Evolutionary conservation across 2,797 vertebrate genomes (phyloP).

Genomic region (Oceanodroma leucorhoa): DNA sequence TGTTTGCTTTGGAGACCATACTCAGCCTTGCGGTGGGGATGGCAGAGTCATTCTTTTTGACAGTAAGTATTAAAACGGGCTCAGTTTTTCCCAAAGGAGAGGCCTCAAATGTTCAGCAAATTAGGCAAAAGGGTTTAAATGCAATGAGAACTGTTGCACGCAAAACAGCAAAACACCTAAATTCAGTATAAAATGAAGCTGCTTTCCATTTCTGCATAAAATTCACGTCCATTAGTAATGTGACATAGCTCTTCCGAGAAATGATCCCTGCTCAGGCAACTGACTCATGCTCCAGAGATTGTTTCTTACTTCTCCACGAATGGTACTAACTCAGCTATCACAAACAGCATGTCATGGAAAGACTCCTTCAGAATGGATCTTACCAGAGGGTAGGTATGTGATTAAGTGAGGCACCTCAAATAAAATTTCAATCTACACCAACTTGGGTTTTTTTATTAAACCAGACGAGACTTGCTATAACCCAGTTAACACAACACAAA

Average conservation of each 20-base stretch:
- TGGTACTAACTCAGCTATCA: background rate
- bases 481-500: background rate
- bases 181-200: background rate
- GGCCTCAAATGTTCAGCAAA: background rate
- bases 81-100: conserved; percentile 15
- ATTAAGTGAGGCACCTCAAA: background rate
- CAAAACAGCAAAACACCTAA: background rate
- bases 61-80: conserved; percentile 80
- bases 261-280: background rate
- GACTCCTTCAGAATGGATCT: background rate
- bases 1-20: conserved; percentile 96
- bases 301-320: background rate
- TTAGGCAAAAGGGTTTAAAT: conserved; percentile 17
- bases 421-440: background rate
- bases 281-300: background rate
- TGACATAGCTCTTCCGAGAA: background rate
- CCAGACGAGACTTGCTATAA: background rate
- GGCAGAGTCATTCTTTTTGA: conserved; percentile 95
- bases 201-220: background rate
- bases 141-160: background rate
- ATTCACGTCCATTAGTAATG: background rate
- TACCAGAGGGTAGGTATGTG: background rate
- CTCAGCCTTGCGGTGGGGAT: conserved; percentile 94
- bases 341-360: background rate
- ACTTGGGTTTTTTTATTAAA: background rate